Percentiles rank a stretch among this genome's conserved stretches.
Conservation (phyloP, 2,113 vertebrate species). For the Megaceryle maxima region DNA sequence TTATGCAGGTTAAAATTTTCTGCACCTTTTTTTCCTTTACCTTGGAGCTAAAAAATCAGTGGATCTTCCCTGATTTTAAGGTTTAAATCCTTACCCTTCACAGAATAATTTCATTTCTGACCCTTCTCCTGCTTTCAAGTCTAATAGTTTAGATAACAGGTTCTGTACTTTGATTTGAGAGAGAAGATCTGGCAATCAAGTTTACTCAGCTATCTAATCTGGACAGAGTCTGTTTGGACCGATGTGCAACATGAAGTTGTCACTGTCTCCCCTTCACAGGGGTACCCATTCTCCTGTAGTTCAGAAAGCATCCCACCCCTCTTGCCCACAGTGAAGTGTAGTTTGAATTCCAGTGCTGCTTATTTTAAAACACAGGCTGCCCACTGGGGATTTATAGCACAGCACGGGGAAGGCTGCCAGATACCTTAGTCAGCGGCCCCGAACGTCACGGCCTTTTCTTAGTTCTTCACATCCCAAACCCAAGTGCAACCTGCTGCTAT, state of each 20-base stretch:
- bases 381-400: neutral
- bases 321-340: constrained; percentile 11
- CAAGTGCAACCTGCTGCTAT: neutral
- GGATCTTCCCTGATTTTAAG: neutral
- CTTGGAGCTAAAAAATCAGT: neutral
- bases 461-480: constrained; percentile 13
- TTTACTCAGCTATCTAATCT: neutral
- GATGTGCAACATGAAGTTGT: neutral
- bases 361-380: constrained; percentile 35
- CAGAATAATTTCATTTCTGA: neutral
- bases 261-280: neutral
- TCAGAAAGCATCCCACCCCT: constrained; percentile 22
- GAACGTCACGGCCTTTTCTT: constrained; percentile 30
- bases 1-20: neutral
- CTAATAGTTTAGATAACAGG: neutral
- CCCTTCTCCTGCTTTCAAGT: neutral
- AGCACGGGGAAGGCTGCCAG: constrained; percentile 25
- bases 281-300: neutral
- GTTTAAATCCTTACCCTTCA: neutral
- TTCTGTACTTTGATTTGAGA: neutral
- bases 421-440: constrained; percentile 38
- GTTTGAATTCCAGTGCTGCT: constrained; percentile 58
- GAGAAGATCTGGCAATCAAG: neutral
- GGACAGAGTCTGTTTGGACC: neutral
- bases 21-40: neutral